Evolutionary conservation across 2,797 vertebrate species (phyloP), one percentile per base, ranked within the genome.

Genomic region (Agapornis canus): DNA sequence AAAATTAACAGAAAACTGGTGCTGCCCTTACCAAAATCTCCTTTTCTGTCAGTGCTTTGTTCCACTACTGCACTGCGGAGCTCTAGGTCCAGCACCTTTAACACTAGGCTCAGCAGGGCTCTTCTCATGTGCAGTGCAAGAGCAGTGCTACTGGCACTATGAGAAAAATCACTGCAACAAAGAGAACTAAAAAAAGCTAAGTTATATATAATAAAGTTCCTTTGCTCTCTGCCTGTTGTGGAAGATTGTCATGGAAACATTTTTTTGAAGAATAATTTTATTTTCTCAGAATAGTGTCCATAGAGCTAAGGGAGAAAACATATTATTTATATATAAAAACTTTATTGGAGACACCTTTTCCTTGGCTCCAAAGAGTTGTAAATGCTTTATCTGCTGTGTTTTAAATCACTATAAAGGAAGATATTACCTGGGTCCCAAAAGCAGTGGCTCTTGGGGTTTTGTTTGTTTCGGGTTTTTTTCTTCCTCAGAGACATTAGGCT

Each of bases 241-340:
- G 82, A 95, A 93, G 92, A 96, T 95, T 96, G 95, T 94, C 93
- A 97, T 97, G 95, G 96, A 96, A 95, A 96, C 96, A 87, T 94
- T 95, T 93, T 94, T 94, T 68, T 40, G 20, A 77, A 77, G 96
- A 95, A 91, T 81, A 94, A 88, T 92, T 94, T 92, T 73, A 22
- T 91, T 94, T 93, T 92, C 91, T 96, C 77, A 84, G 65, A 90
- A 89, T 90, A 93, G 79, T 79, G 86, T 82, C 64, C 77, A 31
- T 49, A 56, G 42, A 92, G 78, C 85, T 87, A 56, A 54, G 56
- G 47, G 64, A 92, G 82, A 57, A n/a, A 48, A 73, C 5, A 12
- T 71, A 64, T 81, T 94, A 83, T 89, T 93, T 80, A 59, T 91
- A 35, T 90, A 82, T 63, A 85, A 82, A 82, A 69, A 59, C 35